phyloP scores from a whole-genome alignment of 2,113 vertebrate genomes.

The Seriola aureovittata region DNA sequence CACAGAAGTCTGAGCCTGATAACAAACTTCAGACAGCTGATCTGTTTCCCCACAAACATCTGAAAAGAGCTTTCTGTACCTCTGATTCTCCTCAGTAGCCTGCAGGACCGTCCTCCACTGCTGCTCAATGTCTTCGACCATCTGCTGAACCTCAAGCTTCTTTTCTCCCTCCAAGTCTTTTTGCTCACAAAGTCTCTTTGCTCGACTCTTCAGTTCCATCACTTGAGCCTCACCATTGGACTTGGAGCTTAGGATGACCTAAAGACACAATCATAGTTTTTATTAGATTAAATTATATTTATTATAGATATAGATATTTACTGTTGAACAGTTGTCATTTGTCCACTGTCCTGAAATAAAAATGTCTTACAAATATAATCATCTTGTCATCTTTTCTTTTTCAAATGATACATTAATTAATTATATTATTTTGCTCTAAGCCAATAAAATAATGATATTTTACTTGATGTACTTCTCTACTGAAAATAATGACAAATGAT shows the following conservation, averaged over 20 bases:
- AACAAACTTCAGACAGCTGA: neutral
- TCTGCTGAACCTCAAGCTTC: constrained; percentile 55
- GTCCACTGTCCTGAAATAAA: neutral
- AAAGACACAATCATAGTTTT: neutral
- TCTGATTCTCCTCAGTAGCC: constrained; percentile 69
- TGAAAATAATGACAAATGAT: too few species aligned
- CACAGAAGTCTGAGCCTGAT: neutral
- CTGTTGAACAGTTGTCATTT: neutral
- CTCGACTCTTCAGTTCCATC: constrained; percentile 71
- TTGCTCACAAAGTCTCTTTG: constrained; percentile 60
- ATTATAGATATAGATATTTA: neutral
- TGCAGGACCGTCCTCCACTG: constrained; percentile 67
- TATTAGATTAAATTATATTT: neutral
- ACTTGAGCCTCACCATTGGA: constrained; percentile 69
- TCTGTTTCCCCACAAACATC: neutral
- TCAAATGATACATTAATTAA: too few species aligned
- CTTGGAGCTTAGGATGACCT: constrained; percentile 73
- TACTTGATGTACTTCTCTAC: too few species aligned
- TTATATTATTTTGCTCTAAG: too few species aligned
- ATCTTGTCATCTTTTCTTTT: too few species aligned
- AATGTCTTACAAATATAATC: neutral
- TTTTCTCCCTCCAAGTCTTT: constrained; percentile 67
- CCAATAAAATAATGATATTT: too few species aligned
- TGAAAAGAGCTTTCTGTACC: constrained; percentile 44
- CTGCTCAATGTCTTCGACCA: constrained; percentile 55